A percentile compares a stretch with the other conserved stretches of the same genome.
phyloP scores from a whole-genome alignment of 2,888 invertebrate species.

The Tipula lateralis region DNA sequence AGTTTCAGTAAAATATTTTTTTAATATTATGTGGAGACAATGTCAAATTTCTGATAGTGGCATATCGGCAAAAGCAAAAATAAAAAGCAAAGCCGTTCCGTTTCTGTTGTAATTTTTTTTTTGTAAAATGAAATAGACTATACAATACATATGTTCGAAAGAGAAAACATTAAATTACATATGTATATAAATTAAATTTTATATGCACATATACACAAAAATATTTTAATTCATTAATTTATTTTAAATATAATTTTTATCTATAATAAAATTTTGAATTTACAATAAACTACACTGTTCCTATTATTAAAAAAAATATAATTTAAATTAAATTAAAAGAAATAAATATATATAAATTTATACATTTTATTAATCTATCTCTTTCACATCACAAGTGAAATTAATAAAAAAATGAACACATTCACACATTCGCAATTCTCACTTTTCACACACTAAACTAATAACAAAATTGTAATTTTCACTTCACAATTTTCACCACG shows the following conservation, averaged over 20 bases:
- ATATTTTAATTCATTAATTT: not conserved
- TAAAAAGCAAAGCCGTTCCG: constrained; percentile 28
- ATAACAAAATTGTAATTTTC: not conserved
- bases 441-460: constrained; percentile 6
- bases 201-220: not conserved
- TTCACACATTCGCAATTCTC: constrained; percentile 28
- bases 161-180: not conserved
- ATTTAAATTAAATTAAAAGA: not conserved
- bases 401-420: not conserved
- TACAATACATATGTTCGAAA: not conserved
- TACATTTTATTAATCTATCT: constrained; percentile 2
- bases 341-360: not conserved
- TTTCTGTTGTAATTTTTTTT: not conserved
- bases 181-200: not conserved
- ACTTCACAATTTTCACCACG: constrained; percentile 7
- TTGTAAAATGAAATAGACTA: not conserved
- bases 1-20: not conserved
- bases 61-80: constrained; percentile 28
- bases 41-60: constrained; percentile 29
- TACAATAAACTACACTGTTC: not conserved
- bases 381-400: constrained; percentile 1
- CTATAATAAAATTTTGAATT: not conserved
- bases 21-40: not conserved
- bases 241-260: not conserved
- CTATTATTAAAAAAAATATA: not conserved